Evolutionary conservation across 2,888 invertebrate genomes (phyloP).

Genomic region (Drosophila yooni): DNA sequence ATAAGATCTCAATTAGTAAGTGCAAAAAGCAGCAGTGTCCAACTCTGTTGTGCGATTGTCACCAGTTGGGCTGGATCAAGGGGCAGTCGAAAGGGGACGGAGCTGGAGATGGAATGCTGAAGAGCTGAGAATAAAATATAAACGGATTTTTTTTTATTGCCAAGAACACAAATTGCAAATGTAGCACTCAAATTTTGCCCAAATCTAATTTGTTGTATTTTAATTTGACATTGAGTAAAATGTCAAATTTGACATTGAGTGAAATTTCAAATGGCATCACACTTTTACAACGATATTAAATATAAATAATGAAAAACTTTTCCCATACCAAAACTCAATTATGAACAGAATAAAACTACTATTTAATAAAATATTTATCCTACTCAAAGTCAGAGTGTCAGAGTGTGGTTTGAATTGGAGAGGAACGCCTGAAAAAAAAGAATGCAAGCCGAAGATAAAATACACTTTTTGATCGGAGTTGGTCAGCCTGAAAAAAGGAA

Average conservation of each 20-base stretch:
- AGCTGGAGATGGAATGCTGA: conserved; percentile 15
- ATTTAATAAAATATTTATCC: not conserved
- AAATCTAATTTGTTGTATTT: not conserved
- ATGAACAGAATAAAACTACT: not conserved
- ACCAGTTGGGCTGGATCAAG: not conserved
- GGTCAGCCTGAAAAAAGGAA: not conserved
- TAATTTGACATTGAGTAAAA: not conserved
- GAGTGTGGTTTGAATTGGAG: not conserved
- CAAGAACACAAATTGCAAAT: not conserved
- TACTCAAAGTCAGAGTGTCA: not conserved
- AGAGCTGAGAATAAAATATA: conserved; percentile 8
- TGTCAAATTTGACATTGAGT: not conserved
- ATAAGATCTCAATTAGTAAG: conserved; percentile 43
- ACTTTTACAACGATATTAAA: not conserved
- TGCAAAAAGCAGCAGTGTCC: conserved; percentile 25
- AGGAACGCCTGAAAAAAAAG: not conserved
- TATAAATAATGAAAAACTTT: not conserved
- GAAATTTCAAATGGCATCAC: not conserved
- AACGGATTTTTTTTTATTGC: not conserved
- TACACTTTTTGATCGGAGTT: not conserved
- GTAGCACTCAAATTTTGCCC: not conserved
- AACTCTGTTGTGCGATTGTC: conserved; percentile 32
- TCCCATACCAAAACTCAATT: not conserved
- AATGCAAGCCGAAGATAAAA: not conserved
- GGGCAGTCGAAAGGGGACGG: not conserved